These are phyloP conservation scores for Euproctis similis DNA, from an alignment of 2,888 invertebrate genomes.

Conservation along the genomic window DNA sequence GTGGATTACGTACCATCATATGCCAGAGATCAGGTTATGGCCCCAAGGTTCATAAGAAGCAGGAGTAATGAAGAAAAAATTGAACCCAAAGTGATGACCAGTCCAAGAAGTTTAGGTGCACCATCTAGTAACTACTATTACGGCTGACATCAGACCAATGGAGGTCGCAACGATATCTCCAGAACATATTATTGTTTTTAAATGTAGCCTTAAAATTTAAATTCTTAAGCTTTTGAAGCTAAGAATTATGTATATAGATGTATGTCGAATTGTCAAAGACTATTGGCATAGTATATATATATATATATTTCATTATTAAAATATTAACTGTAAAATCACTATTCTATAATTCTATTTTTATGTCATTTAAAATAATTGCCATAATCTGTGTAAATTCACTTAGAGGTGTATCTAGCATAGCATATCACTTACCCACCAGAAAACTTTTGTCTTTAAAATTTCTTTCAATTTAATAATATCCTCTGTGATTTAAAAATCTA, in stretches of 20 bases:
- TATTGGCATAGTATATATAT: too few species aligned
- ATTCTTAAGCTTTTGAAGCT: constrained; percentile 20
- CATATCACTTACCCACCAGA: too few species aligned
- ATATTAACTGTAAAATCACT: too few species aligned
- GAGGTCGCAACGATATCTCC: constrained; percentile 33
- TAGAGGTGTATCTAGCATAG: too few species aligned
- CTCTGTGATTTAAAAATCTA: too few species aligned
- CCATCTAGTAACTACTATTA: constrained; percentile 61
- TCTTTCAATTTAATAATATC: too few species aligned
- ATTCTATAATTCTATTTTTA: too few species aligned
- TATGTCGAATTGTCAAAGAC: too few species aligned
- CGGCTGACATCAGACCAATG: constrained; percentile 48
- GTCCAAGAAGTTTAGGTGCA: constrained; percentile 60
- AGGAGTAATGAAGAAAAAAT: constrained; percentile 42
- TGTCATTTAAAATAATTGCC: too few species aligned
- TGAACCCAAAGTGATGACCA: constrained; percentile 47
- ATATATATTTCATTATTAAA: too few species aligned
- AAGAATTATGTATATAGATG: constrained; percentile 18
- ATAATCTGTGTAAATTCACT: too few species aligned
- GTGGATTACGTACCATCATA: constrained; percentile 52
- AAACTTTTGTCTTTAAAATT: too few species aligned
- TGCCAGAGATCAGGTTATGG: constrained; percentile 31
- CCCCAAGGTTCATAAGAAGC: constrained; percentile 38
- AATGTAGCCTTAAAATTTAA: constrained; percentile 18
- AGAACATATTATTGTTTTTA: constrained; percentile 51